Base-by-base conservation (phyloP, 2,113 vertebrate genomes). In the Ciconia boyciana region DNA sequence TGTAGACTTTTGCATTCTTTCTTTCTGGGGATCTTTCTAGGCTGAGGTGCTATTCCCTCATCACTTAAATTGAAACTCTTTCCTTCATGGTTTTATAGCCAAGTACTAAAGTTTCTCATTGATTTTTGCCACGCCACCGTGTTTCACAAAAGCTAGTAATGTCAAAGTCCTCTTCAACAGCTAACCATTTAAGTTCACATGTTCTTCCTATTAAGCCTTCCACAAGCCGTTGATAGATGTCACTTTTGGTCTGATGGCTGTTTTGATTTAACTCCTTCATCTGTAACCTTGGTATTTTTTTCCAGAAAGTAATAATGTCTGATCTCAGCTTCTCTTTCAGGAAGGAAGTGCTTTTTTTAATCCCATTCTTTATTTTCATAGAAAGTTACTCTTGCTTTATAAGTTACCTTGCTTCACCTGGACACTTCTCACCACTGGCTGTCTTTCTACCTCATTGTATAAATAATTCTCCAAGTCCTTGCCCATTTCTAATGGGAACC, bases 61-160 rank as follows among this genome's bases (percentile, higher is more conserved):
- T 51, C 54, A 17, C 64, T 74, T 70, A 94, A 80, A 89, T 9
- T 80, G 87, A 94, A 96, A 74, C 49, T n/a, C 49, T 71, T 91
- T 68, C 69, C 57, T 95, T 79, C 54, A 80, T 43, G 31, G 41
- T 89, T 94, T 92, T 87, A 95, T 46, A 82, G 92, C 41, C 44
- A 90, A 66, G n/a, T 43, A 71, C 61, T 91, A 72, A 91, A 93
- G 70, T 83, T 89, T 69, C 34, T 43, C 62, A 94, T 89, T 93
- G 94, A 96, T 95, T 97, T 96, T 85, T 94, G 54, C 34, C 81
- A 90, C 46, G 43, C 36, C 55, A 66, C 74, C 57, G n/a, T 79
- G 82, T 79, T 95, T 97, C 87, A 97, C 77, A 89, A 94, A 62
- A 91, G 83, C 83, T 72, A 91, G 68, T 89, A 94, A 94, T 49